Evolutionary conservation across 92 coral and sea anemone genomes (phyloP), one percentile per base, ranked within the genome.

Genomic region (Siderastrea radians): DNA sequence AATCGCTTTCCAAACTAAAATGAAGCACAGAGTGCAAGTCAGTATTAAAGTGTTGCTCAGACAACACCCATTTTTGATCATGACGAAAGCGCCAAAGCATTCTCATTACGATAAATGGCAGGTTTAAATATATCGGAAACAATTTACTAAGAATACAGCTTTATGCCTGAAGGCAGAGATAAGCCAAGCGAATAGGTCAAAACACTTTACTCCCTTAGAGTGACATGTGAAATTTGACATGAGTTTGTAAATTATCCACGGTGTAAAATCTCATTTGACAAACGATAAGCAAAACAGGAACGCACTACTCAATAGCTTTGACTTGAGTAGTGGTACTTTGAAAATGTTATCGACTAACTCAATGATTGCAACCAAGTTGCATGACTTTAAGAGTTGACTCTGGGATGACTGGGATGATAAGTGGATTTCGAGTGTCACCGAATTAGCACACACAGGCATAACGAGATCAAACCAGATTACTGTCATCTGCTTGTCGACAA

Each of bases 111-210:
- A 46, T 58, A 38, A 82, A 70, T 70, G 77, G 70, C 78, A 59
- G 50, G 58, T 46, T 60, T 78, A 19, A 82, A 68, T 45, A 58
- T 19, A 67, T 68, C 75, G 68, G 43, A 80, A 15, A 68, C 71
- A 70, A 46, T 81, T 73, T 26, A 16, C 57, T 51, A 16, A 54
- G 68, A 69, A 70, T 48, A 82, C 69, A 47, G 13, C 68, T 55
- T 49, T 71, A 7, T 48, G 68, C 86, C 78, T 48, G 5, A 58
- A 19, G 86, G 83, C 72, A 19, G 6, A 54, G 63, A 52, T 74
- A 74, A 74, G 59, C 78, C 78, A 52, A 14, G 62, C 16, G 38
- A 17, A 19, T 1, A 19, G 78, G 63, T 53, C 62, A 53, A 74
- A 74, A 12, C 63, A 1, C 77, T 74, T 72, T 74, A 17, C 16